These are phyloP conservation scores for Corydoras maculifer DNA, from an alignment of 2,113 vertebrate genomes.

Conservation along the genomic window DNA sequence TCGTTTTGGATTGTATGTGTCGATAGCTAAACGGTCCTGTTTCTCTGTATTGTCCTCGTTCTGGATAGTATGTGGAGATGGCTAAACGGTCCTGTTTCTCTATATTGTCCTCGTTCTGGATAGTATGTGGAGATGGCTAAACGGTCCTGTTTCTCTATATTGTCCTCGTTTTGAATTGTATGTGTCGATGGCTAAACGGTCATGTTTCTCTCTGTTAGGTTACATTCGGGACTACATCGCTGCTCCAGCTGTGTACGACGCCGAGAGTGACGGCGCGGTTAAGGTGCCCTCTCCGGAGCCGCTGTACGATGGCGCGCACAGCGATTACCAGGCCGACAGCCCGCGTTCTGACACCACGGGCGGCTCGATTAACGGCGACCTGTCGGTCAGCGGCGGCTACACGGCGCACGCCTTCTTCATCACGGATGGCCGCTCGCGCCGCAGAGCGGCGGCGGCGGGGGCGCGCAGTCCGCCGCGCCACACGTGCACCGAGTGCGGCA, in stretches of 20 bases:
- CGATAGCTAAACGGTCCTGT: too few relatives aligned
- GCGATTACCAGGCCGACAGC: slow-evolving; percentile 82
- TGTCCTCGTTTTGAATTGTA: too few relatives aligned
- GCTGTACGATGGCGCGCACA: slow-evolving; percentile 79
- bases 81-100: too few relatives aligned
- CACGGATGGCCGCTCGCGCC: slow-evolving; percentile 82
- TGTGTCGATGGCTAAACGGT: slow-evolving; percentile 8
- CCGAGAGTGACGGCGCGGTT: slow-evolving; percentile 74
- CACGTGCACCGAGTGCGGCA: slow-evolving; percentile 83
- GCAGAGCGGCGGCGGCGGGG: slow-evolving; percentile 69
- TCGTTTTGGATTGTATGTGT: too few relatives aligned
- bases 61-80: too few relatives aligned
- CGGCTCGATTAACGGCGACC: slow-evolving; percentile 85
- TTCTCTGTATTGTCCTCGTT: too few relatives aligned
- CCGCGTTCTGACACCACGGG: slow-evolving; percentile 77
- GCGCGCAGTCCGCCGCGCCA: slow-evolving; percentile 71
- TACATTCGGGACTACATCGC: slow-evolving; percentile 89
- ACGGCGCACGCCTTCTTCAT: slow-evolving; percentile 88
- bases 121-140: too few relatives aligned
- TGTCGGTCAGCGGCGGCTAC: slow-evolving; percentile 85
- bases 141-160: too few relatives aligned
- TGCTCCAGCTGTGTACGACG: slow-evolving; percentile 78
- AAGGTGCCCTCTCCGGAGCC: slow-evolving; percentile 83
- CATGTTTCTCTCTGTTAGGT: slow-evolving; percentile 54
- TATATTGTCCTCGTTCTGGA: too few relatives aligned